A percentile compares a stretch with the other conserved stretches of the same genome.
Conservation (phyloP, 2,113 vertebrate genomes). For the Parus major region DNA sequence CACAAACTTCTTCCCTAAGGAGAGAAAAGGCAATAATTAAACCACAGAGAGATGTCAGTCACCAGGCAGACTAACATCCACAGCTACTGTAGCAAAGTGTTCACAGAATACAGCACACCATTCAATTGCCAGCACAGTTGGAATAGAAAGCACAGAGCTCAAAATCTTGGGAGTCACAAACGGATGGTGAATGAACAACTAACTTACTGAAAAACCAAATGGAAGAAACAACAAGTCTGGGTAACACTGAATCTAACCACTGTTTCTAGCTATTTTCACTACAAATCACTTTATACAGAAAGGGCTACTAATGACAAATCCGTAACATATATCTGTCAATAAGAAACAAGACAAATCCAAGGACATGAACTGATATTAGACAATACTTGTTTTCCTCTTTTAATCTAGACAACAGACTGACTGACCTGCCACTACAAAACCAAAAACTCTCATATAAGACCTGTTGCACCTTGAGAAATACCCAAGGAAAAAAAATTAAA, state of each 20-base stretch:
- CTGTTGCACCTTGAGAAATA: neutral
- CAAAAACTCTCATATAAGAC: neutral
- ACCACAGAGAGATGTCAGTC: neutral
- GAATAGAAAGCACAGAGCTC: neutral
- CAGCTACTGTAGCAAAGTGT: accelerated
- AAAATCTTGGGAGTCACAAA: neutral
- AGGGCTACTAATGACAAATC: neutral
- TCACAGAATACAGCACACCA: neutral
- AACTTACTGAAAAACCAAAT: neutral
- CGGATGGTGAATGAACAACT: neutral
- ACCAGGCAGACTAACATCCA: neutral
- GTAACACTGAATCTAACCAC: neutral
- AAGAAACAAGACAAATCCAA: neutral
- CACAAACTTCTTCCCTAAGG: neutral
- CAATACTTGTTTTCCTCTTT: neutral
- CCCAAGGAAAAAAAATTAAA: neutral
- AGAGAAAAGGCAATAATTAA: neutral
- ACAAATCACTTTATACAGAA: neutral
- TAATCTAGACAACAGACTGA: neutral
- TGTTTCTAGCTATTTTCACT: neutral
- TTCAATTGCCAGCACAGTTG: neutral
- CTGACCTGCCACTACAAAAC: neutral
- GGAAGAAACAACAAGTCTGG: neutral
- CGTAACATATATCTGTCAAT: neutral
- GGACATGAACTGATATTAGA: neutral